Evolutionary conservation across 1,140 invertebrate genomes (phyloP).

Genomic region (Platyscapa corneri): DNA sequence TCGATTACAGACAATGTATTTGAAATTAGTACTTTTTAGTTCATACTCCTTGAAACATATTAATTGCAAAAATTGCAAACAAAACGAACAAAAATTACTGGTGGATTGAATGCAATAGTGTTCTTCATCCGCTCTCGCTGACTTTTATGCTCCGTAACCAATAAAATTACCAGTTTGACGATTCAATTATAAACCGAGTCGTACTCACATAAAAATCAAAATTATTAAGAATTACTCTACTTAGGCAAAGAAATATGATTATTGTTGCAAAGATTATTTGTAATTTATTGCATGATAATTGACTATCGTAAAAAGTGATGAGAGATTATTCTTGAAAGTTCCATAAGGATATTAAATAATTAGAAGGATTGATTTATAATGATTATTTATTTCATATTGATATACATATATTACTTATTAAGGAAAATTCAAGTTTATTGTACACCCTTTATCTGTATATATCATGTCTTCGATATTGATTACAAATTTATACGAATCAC

Average conservation of each 20-base stretch:
- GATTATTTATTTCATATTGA: too few relatives aligned
- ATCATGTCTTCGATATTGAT: too few relatives aligned
- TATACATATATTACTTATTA: too few relatives aligned
- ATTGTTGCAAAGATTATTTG: neutral
- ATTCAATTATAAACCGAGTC: neutral
- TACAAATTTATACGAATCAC: too few relatives aligned
- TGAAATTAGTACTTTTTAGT: neutral
- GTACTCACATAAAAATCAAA: slow-evolving; percentile 15
- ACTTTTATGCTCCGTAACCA: slow-evolving; percentile 24
- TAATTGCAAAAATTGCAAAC: slow-evolving; percentile 11
- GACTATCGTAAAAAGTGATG: too few relatives aligned
- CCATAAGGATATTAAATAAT: too few relatives aligned
- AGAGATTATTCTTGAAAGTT: too few relatives aligned
- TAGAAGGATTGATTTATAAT: too few relatives aligned
- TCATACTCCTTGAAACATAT: slow-evolving; percentile 1
- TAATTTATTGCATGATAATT: neutral
- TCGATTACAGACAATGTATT: neutral
- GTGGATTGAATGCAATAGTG: neutral
- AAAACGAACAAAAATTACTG: slow-evolving; percentile 14
- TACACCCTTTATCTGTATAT: too few relatives aligned
- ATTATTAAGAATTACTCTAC: slow-evolving; percentile 11
- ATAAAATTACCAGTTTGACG: slow-evolving; percentile 21
- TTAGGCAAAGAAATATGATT: neutral
- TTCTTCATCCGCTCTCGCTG: neutral
- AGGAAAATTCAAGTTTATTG: too few relatives aligned